A percentile compares a stretch with the other conserved stretches of the same genome.
These are phyloP conservation scores for Rhinichthys klamathensis DNA, from an alignment of 2,113 vertebrate genomes.

Conservation along the genomic window DNA sequence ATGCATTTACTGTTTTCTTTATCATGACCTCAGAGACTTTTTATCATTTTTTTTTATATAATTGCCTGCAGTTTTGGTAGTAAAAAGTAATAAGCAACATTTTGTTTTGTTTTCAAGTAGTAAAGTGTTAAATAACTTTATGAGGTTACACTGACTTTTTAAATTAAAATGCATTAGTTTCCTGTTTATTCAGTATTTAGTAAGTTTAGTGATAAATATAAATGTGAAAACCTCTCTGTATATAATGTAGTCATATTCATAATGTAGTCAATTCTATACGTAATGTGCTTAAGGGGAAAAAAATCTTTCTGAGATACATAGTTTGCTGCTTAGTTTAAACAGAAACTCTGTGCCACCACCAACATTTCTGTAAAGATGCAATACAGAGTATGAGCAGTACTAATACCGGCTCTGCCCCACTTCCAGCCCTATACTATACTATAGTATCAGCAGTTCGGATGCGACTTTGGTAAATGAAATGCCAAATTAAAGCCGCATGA, in stretches of 20 bases:
- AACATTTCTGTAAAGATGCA: background rate
- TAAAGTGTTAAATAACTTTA: background rate
- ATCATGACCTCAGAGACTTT: background rate
- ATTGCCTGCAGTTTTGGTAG: background rate
- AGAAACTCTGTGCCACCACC: background rate
- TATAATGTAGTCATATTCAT: background rate
- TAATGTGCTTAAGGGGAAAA: background rate
- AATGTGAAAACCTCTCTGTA: background rate
- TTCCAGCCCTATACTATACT: no score
- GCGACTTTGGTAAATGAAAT: background rate
- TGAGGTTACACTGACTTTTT: background rate
- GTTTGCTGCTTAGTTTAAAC: constrained; percentile 1
- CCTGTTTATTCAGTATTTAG: background rate
- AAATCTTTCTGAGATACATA: background rate
- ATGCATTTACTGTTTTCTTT: background rate
- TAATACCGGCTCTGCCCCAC: background rate
- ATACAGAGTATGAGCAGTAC: background rate
- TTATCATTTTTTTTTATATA: background rate
- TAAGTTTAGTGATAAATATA: background rate
- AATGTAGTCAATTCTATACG: background rate
- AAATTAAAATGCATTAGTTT: background rate
- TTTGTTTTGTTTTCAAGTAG: background rate
- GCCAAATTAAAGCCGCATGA: no score
- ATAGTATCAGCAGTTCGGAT: background rate
- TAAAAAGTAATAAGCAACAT: background rate